Conservation (phyloP, 2,888 invertebrate species). For the Nomada lathburiana region DNA sequence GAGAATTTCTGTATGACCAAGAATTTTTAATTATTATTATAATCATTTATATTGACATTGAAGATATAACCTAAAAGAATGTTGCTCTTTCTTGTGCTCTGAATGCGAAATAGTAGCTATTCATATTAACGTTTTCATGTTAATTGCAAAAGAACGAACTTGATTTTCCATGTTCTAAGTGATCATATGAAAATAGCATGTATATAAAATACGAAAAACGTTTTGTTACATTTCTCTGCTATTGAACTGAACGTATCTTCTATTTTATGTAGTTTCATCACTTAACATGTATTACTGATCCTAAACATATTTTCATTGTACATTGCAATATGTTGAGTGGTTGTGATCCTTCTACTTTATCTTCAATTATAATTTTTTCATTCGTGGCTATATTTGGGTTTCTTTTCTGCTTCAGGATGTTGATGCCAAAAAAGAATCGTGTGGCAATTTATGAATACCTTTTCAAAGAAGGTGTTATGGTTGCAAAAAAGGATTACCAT, state of each 20-base stretch:
- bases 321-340: too few relatives aligned
- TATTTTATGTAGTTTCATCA: too few relatives aligned
- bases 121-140: neutral
- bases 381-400: too few relatives aligned
- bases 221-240: too few relatives aligned
- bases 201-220: neutral
- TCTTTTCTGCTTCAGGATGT: constrained; percentile 91
- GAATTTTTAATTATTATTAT: constrained; percentile 35
- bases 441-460: constrained; percentile 98
- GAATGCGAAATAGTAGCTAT: neutral
- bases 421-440: constrained; percentile 99
- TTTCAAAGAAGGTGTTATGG: constrained; percentile 99
- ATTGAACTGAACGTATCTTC: too few relatives aligned
- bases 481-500: constrained; percentile 99
- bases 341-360: constrained; percentile 13
- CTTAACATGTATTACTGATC: too few relatives aligned
- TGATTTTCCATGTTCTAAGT: neutral
- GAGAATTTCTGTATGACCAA: constrained; percentile 26
- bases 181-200: neutral
- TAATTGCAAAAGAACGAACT: neutral
- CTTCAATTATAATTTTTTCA: too few relatives aligned
- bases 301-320: too few relatives aligned
- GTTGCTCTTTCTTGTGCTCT: neutral
- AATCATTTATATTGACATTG: constrained; percentile 13
- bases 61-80: constrained; percentile 28